Evolutionary conservation across 2,113 vertebrate genomes (phyloP).

Genomic region (Xenopus tropicalis): DNA sequence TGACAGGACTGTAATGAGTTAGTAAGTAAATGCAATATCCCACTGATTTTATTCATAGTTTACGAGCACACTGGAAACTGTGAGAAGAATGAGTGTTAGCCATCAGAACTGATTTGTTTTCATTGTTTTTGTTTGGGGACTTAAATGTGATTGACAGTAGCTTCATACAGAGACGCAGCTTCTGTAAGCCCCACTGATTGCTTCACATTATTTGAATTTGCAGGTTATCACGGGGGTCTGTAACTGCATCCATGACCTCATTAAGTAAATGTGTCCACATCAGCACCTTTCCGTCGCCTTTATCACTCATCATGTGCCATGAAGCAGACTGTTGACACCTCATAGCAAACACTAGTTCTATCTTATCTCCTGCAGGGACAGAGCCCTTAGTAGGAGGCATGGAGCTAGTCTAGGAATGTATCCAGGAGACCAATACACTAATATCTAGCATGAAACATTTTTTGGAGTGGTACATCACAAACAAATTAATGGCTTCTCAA

Average conservation of each 20-base stretch:
- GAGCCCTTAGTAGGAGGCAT: conserved; percentile 61
- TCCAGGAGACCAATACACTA: conserved; percentile 53
- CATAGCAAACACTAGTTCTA: conserved; percentile 55
- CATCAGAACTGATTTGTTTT: not conserved
- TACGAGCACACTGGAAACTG: conserved; percentile 25
- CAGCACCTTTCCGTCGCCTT: conserved; percentile 65
- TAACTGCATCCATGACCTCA: conserved; percentile 71
- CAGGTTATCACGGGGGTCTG: conserved; percentile 69
- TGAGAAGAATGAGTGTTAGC: not conserved
- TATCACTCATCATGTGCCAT: conserved; percentile 64
- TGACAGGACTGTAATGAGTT: not conserved
- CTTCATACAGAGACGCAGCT: conserved; percentile 38
- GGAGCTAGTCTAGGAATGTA: conserved; percentile 62
- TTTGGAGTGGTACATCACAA: conserved; percentile 37
- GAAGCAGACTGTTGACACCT: conserved; percentile 61
- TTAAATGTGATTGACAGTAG: conserved; percentile 46
- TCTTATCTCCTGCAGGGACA: conserved; percentile 66
- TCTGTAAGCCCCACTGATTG: conserved; percentile 55
- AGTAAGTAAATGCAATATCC: not conserved
- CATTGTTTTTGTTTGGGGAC: conserved; percentile 34
- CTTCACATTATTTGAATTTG: conserved; percentile 58
- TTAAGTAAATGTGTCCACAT: conserved; percentile 69
- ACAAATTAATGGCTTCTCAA: too few species aligned
- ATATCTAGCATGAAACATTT: conserved; percentile 49
- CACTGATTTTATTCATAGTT: conserved; percentile 26